A percentile compares a stretch with the other conserved stretches of the same genome.
These are phyloP conservation scores for Drosophila putrida DNA, from an alignment of 2,888 invertebrate genomes.

Conservation along the genomic window DNA sequence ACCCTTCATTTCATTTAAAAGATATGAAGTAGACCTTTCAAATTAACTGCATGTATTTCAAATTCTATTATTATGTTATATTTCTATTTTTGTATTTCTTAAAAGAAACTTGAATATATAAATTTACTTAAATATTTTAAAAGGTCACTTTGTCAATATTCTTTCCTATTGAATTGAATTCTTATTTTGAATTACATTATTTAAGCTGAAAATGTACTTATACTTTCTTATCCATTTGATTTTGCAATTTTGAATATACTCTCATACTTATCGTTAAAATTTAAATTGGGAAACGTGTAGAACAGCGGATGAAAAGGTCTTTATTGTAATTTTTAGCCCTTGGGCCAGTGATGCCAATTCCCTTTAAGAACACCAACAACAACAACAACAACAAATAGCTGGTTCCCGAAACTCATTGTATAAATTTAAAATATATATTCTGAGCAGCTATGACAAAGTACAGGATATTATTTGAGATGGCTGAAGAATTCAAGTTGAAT, in stretches of 20 bases:
- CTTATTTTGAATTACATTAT: too few relatives aligned
- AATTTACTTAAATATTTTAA: too few relatives aligned
- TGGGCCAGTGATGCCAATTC: not conserved
- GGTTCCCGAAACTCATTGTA: not conserved
- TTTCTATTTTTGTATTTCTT: too few relatives aligned
- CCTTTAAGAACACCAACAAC: too few relatives aligned
- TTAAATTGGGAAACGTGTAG: constrained; percentile 1
- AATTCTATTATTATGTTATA: too few relatives aligned
- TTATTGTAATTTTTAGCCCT: not conserved
- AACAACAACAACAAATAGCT: not conserved
- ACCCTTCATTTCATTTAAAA: too few relatives aligned
- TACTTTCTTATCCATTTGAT: not conserved
- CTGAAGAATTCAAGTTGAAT: constrained; percentile 8
- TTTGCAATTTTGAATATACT: not conserved
- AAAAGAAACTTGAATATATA: too few relatives aligned
- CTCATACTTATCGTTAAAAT: not conserved
- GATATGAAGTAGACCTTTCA: too few relatives aligned
- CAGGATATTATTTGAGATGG: constrained; percentile 4
- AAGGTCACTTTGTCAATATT: too few relatives aligned
- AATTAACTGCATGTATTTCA: too few relatives aligned
- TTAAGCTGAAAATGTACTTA: not conserved
- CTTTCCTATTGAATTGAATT: too few relatives aligned
- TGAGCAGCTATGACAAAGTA: constrained; percentile 2
- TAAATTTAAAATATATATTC: constrained; percentile 7
- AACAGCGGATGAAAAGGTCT: not conserved